Conservation (phyloP, 1,140 invertebrate genomes). For the Bombus haemorrhoidalis region DNA sequence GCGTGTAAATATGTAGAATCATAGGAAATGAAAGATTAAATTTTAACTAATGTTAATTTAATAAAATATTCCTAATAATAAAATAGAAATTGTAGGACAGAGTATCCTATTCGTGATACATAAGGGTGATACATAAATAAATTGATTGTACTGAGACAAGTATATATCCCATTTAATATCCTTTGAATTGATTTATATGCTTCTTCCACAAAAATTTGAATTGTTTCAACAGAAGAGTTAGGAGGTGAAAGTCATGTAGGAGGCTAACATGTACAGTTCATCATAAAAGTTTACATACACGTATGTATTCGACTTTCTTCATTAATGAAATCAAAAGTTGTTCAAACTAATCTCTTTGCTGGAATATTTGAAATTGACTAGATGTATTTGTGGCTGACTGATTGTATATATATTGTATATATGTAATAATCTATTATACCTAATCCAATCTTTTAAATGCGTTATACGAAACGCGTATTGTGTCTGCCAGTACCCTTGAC, state of each 20-base stretch:
- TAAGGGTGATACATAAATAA: not conserved
- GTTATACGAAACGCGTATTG: constrained; percentile 27
- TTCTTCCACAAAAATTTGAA: too few relatives aligned
- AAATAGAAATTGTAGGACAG: not conserved
- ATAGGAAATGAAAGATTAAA: not conserved
- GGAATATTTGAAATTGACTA: not conserved
- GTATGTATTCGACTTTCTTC: not conserved
- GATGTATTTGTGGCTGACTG: not conserved
- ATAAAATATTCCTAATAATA: not conserved
- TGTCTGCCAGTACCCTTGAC: constrained; percentile 59
- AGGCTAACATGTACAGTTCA: too few relatives aligned
- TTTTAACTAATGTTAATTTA: not conserved
- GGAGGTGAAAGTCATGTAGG: too few relatives aligned
- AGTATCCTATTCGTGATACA: not conserved
- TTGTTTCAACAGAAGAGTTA: too few relatives aligned
- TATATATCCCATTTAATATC: not conserved
- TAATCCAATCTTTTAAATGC: constrained; percentile 29
- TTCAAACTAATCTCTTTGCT: not conserved
- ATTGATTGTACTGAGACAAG: not conserved
- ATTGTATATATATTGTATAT: not conserved
- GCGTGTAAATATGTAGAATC: not conserved
- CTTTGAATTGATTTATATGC: too few relatives aligned
- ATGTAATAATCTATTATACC: constrained; percentile 16
- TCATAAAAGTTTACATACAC: too few relatives aligned
- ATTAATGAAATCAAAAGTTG: not conserved